A percentile compares a stretch with the other conserved stretches of the same genome.
These are phyloP conservation scores for Hydraecia micacea DNA, from an alignment of 2,888 invertebrate species.

Conservation along the genomic window DNA sequence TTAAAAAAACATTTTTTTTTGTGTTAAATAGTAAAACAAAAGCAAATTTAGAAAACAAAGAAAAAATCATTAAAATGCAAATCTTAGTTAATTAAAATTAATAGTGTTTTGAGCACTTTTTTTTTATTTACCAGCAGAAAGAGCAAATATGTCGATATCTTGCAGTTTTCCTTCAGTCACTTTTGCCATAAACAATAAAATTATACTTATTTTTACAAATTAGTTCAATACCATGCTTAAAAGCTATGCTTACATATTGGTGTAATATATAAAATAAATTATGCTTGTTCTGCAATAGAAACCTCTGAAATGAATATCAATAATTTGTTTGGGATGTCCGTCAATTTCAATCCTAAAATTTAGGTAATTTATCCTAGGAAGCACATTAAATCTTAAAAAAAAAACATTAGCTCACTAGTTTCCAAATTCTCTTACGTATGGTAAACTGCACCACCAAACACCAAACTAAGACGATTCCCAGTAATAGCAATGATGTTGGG, in stretches of 20 bases:
- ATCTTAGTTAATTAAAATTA: no score
- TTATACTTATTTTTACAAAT: background rate
- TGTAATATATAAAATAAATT: background rate
- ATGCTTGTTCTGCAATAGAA: background rate
- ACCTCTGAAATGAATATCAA: background rate
- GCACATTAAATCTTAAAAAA: background rate
- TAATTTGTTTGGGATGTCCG: background rate
- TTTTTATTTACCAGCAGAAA: no score
- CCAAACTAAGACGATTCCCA: conserved; percentile 55
- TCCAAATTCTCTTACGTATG: conserved; percentile 6
- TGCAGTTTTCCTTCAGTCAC: background rate
- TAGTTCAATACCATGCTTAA: background rate
- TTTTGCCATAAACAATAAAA: background rate
- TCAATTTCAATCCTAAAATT: background rate
- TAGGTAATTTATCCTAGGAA: background rate
- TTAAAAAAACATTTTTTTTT: no score
- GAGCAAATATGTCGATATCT: no score
- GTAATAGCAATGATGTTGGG: conserved; percentile 44
- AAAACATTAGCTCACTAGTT: background rate
- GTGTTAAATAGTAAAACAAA: no score
- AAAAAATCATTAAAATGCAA: no score
- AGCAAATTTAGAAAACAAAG: no score
- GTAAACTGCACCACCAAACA: conserved; percentile 52
- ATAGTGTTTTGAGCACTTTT: no score
- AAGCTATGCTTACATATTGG: background rate